Conservation (phyloP, 2,113 vertebrate genomes). For the Mandrillus leucophaeus region DNA sequence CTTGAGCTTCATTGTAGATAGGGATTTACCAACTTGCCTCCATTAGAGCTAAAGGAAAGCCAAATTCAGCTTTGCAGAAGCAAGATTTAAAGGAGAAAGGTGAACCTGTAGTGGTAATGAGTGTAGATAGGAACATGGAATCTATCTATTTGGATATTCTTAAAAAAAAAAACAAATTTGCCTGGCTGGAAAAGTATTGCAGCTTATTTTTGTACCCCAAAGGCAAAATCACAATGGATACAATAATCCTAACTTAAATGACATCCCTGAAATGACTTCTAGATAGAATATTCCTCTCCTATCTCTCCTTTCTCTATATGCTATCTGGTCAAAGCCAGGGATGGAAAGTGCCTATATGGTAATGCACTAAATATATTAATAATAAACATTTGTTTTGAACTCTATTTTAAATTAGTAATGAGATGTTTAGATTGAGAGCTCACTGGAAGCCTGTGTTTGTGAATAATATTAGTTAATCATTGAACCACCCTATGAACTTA, state of each 20-base stretch:
- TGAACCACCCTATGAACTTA: background rate
- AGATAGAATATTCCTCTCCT: background rate
- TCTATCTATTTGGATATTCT: background rate
- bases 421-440: background rate
- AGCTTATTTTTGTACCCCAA: background rate
- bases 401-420: conserved; percentile 47
- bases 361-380: conserved; percentile 47
- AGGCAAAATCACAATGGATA: background rate
- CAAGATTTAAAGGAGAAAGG: background rate
- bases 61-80: background rate
- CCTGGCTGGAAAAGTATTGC: background rate
- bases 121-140: background rate
- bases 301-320: background rate
- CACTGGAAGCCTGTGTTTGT: background rate
- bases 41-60: background rate
- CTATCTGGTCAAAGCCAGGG: background rate
- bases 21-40: background rate
- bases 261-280: background rate
- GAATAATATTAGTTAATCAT: conserved; percentile 46
- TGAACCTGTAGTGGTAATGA: background rate
- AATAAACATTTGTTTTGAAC: conserved; percentile 57
- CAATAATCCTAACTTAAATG: background rate
- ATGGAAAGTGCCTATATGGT: background rate
- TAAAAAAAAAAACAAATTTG: background rate
- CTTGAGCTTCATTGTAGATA: background rate